Percentiles rank a stretch among this genome's conserved stretches.
These are phyloP conservation scores for Cataglyphis altisquamis DNA, from an alignment of 2,888 invertebrate species.

Conservation along the genomic window DNA sequence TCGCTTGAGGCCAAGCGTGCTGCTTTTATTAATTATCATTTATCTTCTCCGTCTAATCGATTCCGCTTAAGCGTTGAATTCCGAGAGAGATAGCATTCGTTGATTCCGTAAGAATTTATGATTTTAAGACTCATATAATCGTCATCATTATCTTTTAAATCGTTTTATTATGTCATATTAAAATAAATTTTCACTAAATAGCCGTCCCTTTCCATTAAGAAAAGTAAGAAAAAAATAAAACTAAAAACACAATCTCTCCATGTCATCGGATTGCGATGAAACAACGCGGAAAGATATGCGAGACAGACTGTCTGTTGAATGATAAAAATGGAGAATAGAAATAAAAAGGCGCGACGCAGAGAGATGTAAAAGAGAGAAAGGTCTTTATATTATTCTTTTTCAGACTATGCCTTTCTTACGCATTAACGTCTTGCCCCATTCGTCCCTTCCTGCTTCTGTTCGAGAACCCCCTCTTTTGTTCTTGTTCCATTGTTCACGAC, in stretches of 20 bases:
- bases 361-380: conserved; percentile 62
- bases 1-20: conserved; percentile 25
- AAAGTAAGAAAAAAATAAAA: background rate
- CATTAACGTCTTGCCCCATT: conserved; percentile 58
- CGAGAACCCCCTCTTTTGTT: conserved; percentile 67
- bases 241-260: background rate
- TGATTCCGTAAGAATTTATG: too few relatives aligned
- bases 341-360: conserved; percentile 38
- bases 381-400: conserved; percentile 65
- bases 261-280: background rate
- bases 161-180: background rate
- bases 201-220: background rate
- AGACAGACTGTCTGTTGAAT: conserved; percentile 19
- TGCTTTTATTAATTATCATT: conserved; percentile 58
- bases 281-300: conserved; percentile 1
- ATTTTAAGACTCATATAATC: background rate
- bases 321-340: conserved; percentile 32
- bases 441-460: conserved; percentile 60
- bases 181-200: background rate
- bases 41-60: conserved; percentile 50
- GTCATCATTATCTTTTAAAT: background rate
- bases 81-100: background rate
- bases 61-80: conserved; percentile 8
- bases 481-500: conserved; percentile 69
- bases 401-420: conserved; percentile 60